Base-by-base conservation (phyloP, 2,888 invertebrate genomes). In the Fragum fragum region DNA sequence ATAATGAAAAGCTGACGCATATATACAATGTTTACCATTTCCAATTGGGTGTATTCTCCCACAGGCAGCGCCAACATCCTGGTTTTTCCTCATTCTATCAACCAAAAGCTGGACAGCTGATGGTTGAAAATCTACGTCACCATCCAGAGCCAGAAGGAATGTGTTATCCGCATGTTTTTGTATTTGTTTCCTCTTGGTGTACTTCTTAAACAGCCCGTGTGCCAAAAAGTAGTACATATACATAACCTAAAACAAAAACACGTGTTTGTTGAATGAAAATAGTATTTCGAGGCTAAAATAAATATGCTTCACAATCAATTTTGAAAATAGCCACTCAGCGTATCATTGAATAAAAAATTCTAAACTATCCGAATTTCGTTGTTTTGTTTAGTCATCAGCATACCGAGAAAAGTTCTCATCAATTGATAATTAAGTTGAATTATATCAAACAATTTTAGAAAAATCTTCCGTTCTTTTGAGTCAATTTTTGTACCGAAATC, bases 181-280 rank as follows among this genome's bases (percentile, higher is more conserved):
- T 94, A 99, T 98, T 71, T 98, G 96, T 91, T 97, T 97, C 14
- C 97, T 97, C 16, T 69, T 70, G n/a, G 53, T 66, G 98, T 97
- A 92, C 98, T 97, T 93, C 47, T 76, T 76, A 66, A 99, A 98
- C 1, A 99, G 96, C 87, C 98, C 96, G 94, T 99, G 98, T 18
- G 99, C 99, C 84, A 99, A 96, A 74, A 99, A 96, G 93, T 99
- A 99, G 96, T 99, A 99, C 98, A 99, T 98, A 96, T 99, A 99
- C 99, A 99, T 99, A 53, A 99, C 99, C 97, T 97, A 75, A n/a
- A 76, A 70, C 7, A 42, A 68, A 28, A 14, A 26, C 3, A 36
- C 32, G 32, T n/a, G n/a, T n/a, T n/a, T n/a, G n/a, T n/a, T n/a
- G n/a, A n/a, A n/a, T n/a, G n/a, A n/a, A n/a, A n/a, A n/a, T n/a